Base-by-base conservation (phyloP, 1,140 invertebrate genomes). In the Caligus rogercresseyi region DNA sequence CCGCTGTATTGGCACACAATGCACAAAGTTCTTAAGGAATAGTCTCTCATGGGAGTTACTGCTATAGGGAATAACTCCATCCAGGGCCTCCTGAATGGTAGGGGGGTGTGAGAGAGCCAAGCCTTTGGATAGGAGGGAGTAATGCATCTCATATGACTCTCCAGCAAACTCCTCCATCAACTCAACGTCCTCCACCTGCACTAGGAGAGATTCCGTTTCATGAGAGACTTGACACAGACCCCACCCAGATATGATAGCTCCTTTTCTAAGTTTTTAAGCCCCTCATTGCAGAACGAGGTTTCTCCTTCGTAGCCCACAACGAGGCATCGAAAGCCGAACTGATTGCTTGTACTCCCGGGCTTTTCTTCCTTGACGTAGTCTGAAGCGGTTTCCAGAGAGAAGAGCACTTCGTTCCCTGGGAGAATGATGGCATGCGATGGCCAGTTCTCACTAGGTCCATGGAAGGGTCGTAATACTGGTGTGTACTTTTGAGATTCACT, bases 351-450 rank as follows among this genome's bases (percentile, higher is more conserved):
- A 55, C 24, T 18, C 16, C 21, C 61, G 16, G 54, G 54, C 15
- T 55, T 83, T 57, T 93, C 91, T 75, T 93, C 89, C 71, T 89
- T 89, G 64, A 93, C 81, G 74, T 96, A 96, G 74, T 95, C 86
- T 0, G 91, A 89, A 0, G 92, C 89, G 1, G 91, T 95, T 75
- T 96, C 91, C 69, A 97, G 70, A 0, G 89, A 93, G 72, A 97
- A 94, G 67, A 93, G 80, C 0, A 95, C 83, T 75, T 94, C 88
- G 73, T 94, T 90, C 19, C 92, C 92, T 65, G 93, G 92, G 26
- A 97, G 74, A 54, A 96, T 76, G 13, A 97, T 72, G 1, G 87
- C 81, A 67, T 82, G 83, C 69, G 85, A 83, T 1, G 92, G 87
- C 90, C 92, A 97, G n/a, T 43, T 43, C 60, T 87, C 87, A 53